These are phyloP conservation scores for Thalassarche chlororhynchos DNA, from an alignment of 2,113 vertebrate species.

Conservation along the genomic window DNA sequence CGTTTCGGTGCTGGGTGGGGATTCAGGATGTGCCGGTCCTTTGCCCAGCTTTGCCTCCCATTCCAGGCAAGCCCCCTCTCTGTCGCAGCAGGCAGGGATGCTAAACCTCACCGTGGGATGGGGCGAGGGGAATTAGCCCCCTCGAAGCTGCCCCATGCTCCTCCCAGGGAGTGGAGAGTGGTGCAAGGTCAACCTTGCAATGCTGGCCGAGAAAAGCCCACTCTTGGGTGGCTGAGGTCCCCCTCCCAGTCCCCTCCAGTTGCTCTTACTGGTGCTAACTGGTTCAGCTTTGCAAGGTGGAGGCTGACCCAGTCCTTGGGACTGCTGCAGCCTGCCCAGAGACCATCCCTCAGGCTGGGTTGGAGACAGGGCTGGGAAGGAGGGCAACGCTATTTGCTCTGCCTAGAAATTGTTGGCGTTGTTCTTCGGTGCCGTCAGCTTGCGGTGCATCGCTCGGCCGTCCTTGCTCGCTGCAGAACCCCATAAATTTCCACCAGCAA, in stretches of 20 bases:
- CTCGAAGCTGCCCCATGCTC: not conserved
- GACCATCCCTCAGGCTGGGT: not conserved
- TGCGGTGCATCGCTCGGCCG: not conserved
- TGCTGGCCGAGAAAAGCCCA: not conserved
- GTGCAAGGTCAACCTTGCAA: not conserved
- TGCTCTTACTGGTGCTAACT: not conserved
- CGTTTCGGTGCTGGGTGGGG: too few relatives aligned
- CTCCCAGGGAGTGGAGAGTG: fast-evolving
- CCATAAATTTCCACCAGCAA: not conserved
- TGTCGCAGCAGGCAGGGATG: not conserved
- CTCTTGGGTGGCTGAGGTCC: too few relatives aligned
- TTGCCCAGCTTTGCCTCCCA: too few relatives aligned
- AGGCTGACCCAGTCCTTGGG: not conserved
- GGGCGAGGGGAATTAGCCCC: not conserved
- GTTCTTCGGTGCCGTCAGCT: not conserved
- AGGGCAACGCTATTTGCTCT: not conserved
- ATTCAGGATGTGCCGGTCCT: too few relatives aligned
- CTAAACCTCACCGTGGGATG: not conserved
- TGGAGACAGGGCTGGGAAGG: not conserved
- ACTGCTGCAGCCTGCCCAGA: not conserved
- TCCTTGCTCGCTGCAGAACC: not conserved
- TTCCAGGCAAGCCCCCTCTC: not conserved
- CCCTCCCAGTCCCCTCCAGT: not conserved
- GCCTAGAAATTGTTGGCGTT: not conserved
- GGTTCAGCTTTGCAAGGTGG: not conserved